Evolutionary conservation across 2,797 vertebrate genomes (phyloP), one percentile per base, ranked within the genome.

Genomic region (Betta splendens): DNA sequence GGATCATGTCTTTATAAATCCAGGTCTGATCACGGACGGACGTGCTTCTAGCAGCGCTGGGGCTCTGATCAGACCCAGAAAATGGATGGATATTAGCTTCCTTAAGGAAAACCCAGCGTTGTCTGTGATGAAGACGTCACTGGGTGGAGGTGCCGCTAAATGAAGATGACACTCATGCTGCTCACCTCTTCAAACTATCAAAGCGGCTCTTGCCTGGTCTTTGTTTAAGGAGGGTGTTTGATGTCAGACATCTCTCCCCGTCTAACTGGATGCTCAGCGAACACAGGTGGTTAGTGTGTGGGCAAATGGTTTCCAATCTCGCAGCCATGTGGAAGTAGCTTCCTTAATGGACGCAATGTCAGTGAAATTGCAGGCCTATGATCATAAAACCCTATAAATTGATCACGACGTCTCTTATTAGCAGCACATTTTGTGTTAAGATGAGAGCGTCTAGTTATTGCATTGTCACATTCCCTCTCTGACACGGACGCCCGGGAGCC

Each of bases 61-160:
- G 36, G 65, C 47, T 67, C 54, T 38, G 72, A 72, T 75, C 46
- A 28, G 44, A 26, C 17, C 13, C 2, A 22, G 39, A 69, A 49
- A 72, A 15, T 62, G 45, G 54, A 63, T 63, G 25, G 38, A 2
- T 3, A 32, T 32, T 32, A 17, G 32, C 39, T 42, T 66, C 43
- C 32, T 29, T 48, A 38, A 25, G 9, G 2, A 53, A n/a, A n/a
- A 49, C 56, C 56, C 46, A 47, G 65, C 53, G 62, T 55, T 66
- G 77, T 74, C 35, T 77, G 67, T 77, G 74, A 77, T 79, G 79
- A 61, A 57, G 66, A 79, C 72, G 59, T 36, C 64, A 50, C 69
- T 36, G 53, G 75, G 69, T 70, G 58, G 51, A 57, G 44, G 43
- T 32, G 47, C 55, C 68, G 74, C 70, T 82, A 58, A 83, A 70